Evolutionary conservation across 2,888 invertebrate species (phyloP), one percentile per base, ranked within the genome.

Genomic region (Pterobdella sp.): DNA sequence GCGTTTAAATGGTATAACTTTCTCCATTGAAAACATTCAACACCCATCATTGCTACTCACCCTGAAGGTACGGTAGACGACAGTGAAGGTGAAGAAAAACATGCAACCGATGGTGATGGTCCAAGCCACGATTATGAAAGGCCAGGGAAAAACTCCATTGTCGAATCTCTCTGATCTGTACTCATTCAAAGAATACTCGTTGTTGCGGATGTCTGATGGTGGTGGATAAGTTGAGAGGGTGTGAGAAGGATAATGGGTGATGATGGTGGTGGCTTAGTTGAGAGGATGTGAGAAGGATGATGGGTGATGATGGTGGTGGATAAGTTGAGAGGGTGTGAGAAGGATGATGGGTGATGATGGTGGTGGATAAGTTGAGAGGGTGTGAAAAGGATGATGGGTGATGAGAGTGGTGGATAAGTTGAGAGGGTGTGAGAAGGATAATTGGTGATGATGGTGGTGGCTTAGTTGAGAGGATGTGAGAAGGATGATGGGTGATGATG

Each of bases 161-260:
- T 70, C 70, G 35, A 70, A 56, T 29, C 36, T 70, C 32, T 70
- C 70, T 1, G 70, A 70, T 1, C 60, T 26, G 32, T 70, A 70
- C 37, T 70, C 70, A 26, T 34, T 56, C 63, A 70, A 29, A 1
- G 70, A 56, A 34, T 70, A 26, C 31, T 70, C 70, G 7, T 52
- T 70, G 56, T 35, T 32, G 35, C 65, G 34, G 14, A 65, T 65
- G 32, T 32, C 65, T 65, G 60, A 4, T 22, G 4, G 60, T 22
- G 18, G 7, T 7, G 10, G 18, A 18, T 42, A 14, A 18, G 42
- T 42, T 42, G 42, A 7, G 18, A 42, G 42, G 7, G 42, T 7
- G 7, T 7, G 22, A 22, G 49, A 14, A 14, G 49, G 49, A 14
- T 42, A 26, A 26, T 56, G 60, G 60, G n/a, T 7, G 60, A 26